phyloP scores from a whole-genome alignment of 1,140 invertebrate species.

The Zaprionus capensis region DNA sequence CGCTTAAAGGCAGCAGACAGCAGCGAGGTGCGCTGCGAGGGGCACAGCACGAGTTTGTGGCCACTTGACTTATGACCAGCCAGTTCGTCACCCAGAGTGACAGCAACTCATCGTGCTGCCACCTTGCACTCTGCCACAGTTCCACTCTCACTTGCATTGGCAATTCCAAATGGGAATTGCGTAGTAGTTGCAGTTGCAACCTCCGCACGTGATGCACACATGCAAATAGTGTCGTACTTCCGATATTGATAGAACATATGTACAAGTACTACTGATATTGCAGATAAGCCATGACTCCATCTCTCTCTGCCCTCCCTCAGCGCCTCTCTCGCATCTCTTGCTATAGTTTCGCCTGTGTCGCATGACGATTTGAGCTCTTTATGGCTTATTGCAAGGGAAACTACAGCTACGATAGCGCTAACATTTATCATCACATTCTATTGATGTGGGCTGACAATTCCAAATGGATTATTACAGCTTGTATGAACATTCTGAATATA shows the following conservation, averaged over 20 bases:
- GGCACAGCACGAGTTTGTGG: neutral
- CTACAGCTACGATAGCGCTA: neutral
- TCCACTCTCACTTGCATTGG: constrained; percentile 9
- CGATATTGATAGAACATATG: constrained; percentile 51
- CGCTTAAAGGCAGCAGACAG: neutral
- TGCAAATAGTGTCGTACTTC: constrained; percentile 39
- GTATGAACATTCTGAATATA: neutral
- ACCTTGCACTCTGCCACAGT: neutral
- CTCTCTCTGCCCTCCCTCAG: neutral
- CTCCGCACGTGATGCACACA: constrained; percentile 56
- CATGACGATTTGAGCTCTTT: constrained; percentile 54
- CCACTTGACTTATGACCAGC: constrained; percentile 20
- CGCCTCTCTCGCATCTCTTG: neutral
- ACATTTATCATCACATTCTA: neutral
- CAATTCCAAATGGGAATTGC: constrained; percentile 2
- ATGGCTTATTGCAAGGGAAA: constrained; percentile 24
- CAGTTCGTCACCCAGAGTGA: constrained; percentile 6
- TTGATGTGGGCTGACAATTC: neutral
- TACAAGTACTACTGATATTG: constrained; percentile 29
- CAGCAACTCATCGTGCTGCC: neutral
- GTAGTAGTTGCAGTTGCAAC: constrained; percentile 15
- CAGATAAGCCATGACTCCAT: constrained; percentile 39
- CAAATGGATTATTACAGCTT: neutral
- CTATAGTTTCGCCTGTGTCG: constrained; percentile 24
- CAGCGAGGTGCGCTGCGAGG: neutral